Percentiles rank a stretch among this genome's conserved stretches.
Evolutionary conservation across 2,113 vertebrate species (phyloP).

Genomic region (Puntigrus tetrazona): DNA sequence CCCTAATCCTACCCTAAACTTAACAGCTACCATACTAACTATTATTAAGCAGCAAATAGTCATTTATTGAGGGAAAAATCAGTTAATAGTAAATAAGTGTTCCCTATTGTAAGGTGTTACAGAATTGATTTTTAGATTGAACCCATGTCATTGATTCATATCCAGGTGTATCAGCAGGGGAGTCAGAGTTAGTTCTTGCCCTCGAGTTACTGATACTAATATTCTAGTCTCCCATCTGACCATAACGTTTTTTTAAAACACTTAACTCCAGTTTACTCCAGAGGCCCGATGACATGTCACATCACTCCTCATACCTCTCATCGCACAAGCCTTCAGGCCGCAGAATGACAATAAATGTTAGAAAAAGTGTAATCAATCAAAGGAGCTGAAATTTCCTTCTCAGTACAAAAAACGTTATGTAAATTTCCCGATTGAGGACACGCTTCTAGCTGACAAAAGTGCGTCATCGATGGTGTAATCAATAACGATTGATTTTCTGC

Average conservation of each 20-base stretch:
- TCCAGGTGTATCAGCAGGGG: not conserved
- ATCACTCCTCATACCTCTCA: slow-evolving; percentile 5
- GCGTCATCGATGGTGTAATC: slow-evolving; percentile 27
- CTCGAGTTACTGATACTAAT: not conserved
- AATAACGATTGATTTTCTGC: slow-evolving; percentile 38
- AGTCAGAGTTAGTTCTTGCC: not conserved
- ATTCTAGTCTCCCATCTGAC: not conserved
- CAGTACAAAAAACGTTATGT: slow-evolving; percentile 13
- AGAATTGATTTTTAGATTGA: not conserved
- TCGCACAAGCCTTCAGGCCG: not conserved
- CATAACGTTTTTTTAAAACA: slow-evolving; percentile 7
- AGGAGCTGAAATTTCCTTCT: not conserved
- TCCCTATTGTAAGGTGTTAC: too few species aligned
- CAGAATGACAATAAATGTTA: slow-evolving; percentile 8
- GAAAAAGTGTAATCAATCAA: not conserved
- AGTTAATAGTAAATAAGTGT: too few species aligned
- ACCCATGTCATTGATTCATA: not conserved
- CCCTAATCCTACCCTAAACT: too few species aligned
- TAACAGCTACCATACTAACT: too few species aligned
- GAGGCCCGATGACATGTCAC: not conserved
- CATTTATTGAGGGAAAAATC: too few species aligned
- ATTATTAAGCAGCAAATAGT: too few species aligned
- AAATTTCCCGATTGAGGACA: slow-evolving; percentile 13
- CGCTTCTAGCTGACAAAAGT: slow-evolving; percentile 23
- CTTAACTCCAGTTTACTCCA: slow-evolving; percentile 9